Evolutionary conservation across 2,113 vertebrate genomes (phyloP), one percentile per base, ranked within the genome.

Genomic region (Lethenteron reissneri): DNA sequence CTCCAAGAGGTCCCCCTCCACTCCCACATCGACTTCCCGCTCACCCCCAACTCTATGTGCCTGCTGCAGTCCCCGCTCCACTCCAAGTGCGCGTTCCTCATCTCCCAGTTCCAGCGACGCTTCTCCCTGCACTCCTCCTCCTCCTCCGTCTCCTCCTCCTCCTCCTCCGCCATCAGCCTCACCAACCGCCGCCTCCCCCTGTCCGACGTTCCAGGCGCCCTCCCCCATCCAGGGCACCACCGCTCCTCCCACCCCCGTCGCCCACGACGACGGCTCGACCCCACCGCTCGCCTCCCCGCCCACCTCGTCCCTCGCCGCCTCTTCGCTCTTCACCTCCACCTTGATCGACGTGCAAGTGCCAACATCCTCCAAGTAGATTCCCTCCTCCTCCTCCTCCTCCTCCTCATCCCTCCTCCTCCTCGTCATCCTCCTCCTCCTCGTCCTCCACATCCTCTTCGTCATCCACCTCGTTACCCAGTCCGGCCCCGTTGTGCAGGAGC

Each of bases 341-440:
- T 19, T 19, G 14, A 14, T 19, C 60, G 14, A 41, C 41, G 41
- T 41, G 41, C 41, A 41, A 79, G 1, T 75, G 78, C 19, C 79
- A 79, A 75, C 1, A 71, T 56, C 59, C 70, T 71, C 64, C 57
- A 14, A 25, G 9, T 56, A 13, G 11, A 58, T 12, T 14, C 21
- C 77, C 69, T 79, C 81, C 9, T 84, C 83, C 71, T 62, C 73
- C 82, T 84, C 70, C 71, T 84, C 70, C 72, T 84, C 82, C 2
- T 80, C 82, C 72, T 82, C 79, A 70, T 82, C 82, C 74, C 56
- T 80, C 79, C 71, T 80, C 80, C 41, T 76, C 56, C 0, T 75
- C 77, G 8, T 77, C 76, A 56, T 75, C 73, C 71, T 74, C 56
- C 21, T n/a, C 77, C 74, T 15, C 78, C 71, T 58, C 71, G 56